Conservation (phyloP, 2,113 vertebrate genomes). For the Pterocles orientalis region DNA sequence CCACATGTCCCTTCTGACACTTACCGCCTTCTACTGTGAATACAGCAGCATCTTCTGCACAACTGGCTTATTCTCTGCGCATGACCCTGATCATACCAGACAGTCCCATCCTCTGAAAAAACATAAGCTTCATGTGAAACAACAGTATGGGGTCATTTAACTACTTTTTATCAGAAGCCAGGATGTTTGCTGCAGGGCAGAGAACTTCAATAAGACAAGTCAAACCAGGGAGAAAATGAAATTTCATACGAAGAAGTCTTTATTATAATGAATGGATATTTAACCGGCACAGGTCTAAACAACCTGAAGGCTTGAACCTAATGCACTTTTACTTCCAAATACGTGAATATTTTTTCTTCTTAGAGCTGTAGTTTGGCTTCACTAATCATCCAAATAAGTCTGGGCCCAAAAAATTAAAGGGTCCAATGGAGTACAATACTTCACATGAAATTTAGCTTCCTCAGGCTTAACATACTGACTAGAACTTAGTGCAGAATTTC, state of each 20-base stretch:
- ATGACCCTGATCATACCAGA: not conserved
- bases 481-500: not conserved
- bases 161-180: not conserved
- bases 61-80: not conserved
- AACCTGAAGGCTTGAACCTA: not conserved
- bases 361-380: not conserved
- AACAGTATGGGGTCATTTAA: not conserved
- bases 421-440: not conserved
- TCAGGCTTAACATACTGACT: not conserved
- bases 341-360: not conserved
- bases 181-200: not conserved
- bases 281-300: not conserved
- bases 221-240: not conserved
- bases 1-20: not conserved
- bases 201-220: not conserved
- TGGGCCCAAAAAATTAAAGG: not conserved
- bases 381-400: not conserved
- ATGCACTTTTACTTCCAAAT: not conserved
- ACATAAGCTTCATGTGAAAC: not conserved
- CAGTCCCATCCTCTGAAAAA: fast-evolving
- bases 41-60: not conserved
- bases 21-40: not conserved
- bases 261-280: not conserved
- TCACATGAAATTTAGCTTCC: not conserved
- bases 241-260: not conserved